These are phyloP conservation scores for Nasua narica DNA, from an alignment of 2,797 vertebrate species.

Conservation along the genomic window DNA sequence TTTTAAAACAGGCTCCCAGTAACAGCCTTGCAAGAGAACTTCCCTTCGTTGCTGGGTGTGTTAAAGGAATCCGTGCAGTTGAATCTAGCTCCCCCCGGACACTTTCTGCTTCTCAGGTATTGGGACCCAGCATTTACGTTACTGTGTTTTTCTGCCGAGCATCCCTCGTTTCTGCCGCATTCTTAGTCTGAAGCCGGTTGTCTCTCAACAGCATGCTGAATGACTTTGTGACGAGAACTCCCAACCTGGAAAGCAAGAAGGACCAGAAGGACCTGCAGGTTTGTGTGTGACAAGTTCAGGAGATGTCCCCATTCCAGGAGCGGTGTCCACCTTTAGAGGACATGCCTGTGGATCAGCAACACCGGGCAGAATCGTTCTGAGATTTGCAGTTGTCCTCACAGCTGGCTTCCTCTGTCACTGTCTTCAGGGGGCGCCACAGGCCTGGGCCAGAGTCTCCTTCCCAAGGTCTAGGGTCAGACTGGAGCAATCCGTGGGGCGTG, in stretches of 20 bases:
- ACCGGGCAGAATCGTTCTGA: rapidly evolving
- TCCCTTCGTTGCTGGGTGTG: conserved; percentile 89
- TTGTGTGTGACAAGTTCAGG: not conserved
- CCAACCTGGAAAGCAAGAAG: conserved; percentile 95
- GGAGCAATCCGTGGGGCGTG: rapidly evolving
- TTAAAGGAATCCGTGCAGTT: conserved; percentile 94
- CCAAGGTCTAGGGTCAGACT: rapidly evolving
- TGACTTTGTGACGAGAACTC: conserved; percentile 93
- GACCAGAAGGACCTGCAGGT: conserved; percentile 97
- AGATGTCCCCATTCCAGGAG: rapidly evolving
- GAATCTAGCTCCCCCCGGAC: conserved; percentile 93
- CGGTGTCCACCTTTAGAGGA: rapidly evolving
- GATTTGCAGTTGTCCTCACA: not conserved
- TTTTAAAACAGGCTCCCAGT: conserved; percentile 85
- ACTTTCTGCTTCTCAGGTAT: conserved; percentile 96
- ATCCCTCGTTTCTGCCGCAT: not conserved
- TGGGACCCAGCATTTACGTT: rapidly evolving
- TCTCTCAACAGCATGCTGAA: conserved; percentile 90
- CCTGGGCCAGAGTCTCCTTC: not conserved
- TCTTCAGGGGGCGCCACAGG: not conserved
- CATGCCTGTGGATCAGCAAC: rapidly evolving
- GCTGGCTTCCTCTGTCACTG: not conserved
- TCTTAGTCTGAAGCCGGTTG: conserved; percentile 47
- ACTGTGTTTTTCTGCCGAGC: rapidly evolving
- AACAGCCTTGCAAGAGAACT: conserved; percentile 91